Percentiles rank a stretch among this genome's conserved stretches.
phyloP scores from a whole-genome alignment of 2,113 vertebrate genomes.

The Etheostoma cragini region DNA sequence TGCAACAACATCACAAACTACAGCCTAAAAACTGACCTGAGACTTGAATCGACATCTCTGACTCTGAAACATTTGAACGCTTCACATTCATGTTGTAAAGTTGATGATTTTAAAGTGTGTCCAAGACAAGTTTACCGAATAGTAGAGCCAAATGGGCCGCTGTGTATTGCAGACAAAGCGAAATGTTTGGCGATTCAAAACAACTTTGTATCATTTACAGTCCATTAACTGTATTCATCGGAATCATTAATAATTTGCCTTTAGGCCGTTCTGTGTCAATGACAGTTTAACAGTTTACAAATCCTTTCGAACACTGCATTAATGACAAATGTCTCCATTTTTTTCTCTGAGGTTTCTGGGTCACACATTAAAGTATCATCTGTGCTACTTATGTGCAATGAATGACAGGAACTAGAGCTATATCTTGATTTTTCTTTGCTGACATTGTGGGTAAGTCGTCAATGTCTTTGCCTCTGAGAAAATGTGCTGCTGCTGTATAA shows the following conservation, averaged over 20 bases:
- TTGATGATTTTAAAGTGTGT: neutral
- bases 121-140: conserved; percentile 1
- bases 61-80: neutral
- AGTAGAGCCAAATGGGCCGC: neutral
- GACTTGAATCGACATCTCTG: neutral
- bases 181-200: conserved; percentile 62
- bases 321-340: conserved; percentile 72
- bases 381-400: conserved; percentile 73
- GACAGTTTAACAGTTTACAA: conserved; percentile 79
- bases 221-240: conserved; percentile 74
- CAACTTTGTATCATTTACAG: conserved; percentile 69
- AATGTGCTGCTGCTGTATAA: conserved; percentile 69
- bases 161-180: conserved; percentile 15
- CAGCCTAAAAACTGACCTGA: neutral
- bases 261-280: conserved; percentile 69
- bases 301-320: conserved; percentile 65
- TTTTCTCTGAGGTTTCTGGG: conserved; percentile 73
- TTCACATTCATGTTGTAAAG: neutral
- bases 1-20: conserved; percentile 5
- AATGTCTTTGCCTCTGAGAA: conserved; percentile 64
- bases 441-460: conserved; percentile 65
- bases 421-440: conserved; percentile 72
- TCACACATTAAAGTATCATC: conserved; percentile 79
- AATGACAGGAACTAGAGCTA: conserved; percentile 69
- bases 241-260: conserved; percentile 75